Base-by-base conservation (phyloP, 2,888 invertebrate genomes). In the Ophion obscuratus region DNA sequence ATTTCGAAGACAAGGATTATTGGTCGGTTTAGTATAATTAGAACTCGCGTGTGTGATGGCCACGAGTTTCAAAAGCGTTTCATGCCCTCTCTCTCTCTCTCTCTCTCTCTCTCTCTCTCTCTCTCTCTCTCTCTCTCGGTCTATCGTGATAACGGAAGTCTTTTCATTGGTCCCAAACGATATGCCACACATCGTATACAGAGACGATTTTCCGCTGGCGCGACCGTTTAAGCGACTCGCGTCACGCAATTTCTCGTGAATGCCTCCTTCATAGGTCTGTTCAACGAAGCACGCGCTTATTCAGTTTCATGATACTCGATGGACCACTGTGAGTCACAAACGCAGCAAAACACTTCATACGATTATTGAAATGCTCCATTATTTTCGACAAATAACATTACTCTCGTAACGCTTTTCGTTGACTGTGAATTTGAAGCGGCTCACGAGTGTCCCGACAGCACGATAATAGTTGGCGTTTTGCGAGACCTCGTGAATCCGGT, bases 11-110 rank as follows among this genome's bases (percentile, higher is more conserved):
- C 77, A 53, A 76, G 67, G 80, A 73, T 80, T 67, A 85, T 83
- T 77, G 74, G 83, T 86, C 64, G 81, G 78, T 86, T 83, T 83
- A 83, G 85, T 81, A 83, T 86, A 83, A 86, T 86, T 86, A 83
- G 83, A 86, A 81, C 70, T 79, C 67, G 80, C 66, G 83, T 78
- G 77, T 77, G 73, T 44, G 76, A 80, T 70, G 80, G 47, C 57
- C 68, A 53, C 75, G 31, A 66, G 70, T 62, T 74, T 67, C 40
- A 62, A 62, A 71, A 59, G 24, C 70, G 80, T 66, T 66, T 76
- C 77, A 66, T 6, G 20, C 20, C 20, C n/a, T 79, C 53, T 67
- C n/a, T 80, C 57, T 66, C 71, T 80, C 24, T 59, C 53, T 36
- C 36, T 20, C n/a, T 40, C 9, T 40, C 40, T 40, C 44, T 31